Evolutionary conservation across 2,888 invertebrate genomes (phyloP).

Genomic region (Endotricha flammealis): DNA sequence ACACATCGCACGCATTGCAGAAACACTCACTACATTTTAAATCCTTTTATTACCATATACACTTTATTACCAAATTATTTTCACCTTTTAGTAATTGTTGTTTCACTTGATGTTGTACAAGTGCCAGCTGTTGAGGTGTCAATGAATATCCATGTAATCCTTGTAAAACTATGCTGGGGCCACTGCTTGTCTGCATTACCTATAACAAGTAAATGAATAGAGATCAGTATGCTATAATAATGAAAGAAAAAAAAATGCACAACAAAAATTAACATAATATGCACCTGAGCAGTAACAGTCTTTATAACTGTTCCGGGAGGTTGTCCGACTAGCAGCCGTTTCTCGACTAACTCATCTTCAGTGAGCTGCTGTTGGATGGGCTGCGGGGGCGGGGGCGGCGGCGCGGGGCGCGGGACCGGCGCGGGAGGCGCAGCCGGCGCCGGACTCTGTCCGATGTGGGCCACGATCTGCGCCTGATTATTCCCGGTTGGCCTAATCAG

Average conservation of each 20-base stretch:
- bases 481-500: slow-evolving; percentile 87
- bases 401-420: slow-evolving; percentile 24
- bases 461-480: slow-evolving; percentile 87
- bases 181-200: slow-evolving; percentile 90
- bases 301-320: slow-evolving; percentile 92
- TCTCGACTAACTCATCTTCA: slow-evolving; percentile 80
- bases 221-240: too few relatives aligned
- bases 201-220: too few relatives aligned
- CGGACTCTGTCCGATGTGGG: slow-evolving; percentile 81
- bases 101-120: slow-evolving; percentile 93
- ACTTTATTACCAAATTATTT: not conserved
- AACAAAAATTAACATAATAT: too few relatives aligned
- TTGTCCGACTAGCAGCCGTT: slow-evolving; percentile 85
- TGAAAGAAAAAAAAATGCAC: too few relatives aligned
- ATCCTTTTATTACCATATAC: too few relatives aligned
- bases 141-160: slow-evolving; percentile 90
- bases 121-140: slow-evolving; percentile 87
- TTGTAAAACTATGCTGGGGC: slow-evolving; percentile 91
- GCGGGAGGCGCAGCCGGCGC: slow-evolving; percentile 33
- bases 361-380: slow-evolving; percentile 42
- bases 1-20: not conserved
- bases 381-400: slow-evolving; percentile 28
- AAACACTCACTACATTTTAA: too few relatives aligned
- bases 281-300: slow-evolving; percentile 89
- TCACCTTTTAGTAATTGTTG: slow-evolving; percentile 91